Evolutionary conservation across 92 coral and sea anemone genomes (phyloP).

Genomic region (Nematostella vectensis): DNA sequence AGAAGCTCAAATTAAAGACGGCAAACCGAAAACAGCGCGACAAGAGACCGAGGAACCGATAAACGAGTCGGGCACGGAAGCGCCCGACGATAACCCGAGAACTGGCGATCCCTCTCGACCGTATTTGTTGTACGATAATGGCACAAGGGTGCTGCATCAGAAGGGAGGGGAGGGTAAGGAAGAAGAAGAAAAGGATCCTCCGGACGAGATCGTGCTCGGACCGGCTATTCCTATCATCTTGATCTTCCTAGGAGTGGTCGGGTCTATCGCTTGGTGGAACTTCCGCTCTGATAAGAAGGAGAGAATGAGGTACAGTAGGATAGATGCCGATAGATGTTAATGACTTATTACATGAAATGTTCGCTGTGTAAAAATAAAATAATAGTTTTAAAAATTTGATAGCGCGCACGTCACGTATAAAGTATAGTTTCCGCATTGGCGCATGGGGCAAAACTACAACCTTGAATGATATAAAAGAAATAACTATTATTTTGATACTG

Average conservation of each 20-base stretch:
- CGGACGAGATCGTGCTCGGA: constrained; percentile 62
- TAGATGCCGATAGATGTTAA: too few species aligned
- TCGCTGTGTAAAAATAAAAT: too few species aligned
- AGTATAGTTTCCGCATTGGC: too few species aligned
- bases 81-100: neutral
- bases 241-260: constrained; percentile 66
- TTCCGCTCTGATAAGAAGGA: constrained; percentile 52
- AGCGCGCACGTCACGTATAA: too few species aligned
- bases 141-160: constrained; percentile 9
- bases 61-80: neutral
- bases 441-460: too few species aligned
- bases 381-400: too few species aligned
- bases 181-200: constrained; percentile 34
- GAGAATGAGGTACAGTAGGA: constrained; percentile 59
- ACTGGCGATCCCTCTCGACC: too few species aligned
- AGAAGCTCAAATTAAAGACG: neutral
- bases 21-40: neutral
- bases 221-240: constrained; percentile 68
- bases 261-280: constrained; percentile 81
- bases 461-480: too few species aligned
- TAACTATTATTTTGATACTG: too few species aligned
- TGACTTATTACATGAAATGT: too few species aligned
- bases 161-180: constrained; percentile 12
- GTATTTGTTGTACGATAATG: constrained; percentile 7
- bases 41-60: neutral